These are phyloP conservation scores for Trachythela sp. DNA, from an alignment of 64 coral and sea anemone species.

Conservation along the genomic window DNA sequence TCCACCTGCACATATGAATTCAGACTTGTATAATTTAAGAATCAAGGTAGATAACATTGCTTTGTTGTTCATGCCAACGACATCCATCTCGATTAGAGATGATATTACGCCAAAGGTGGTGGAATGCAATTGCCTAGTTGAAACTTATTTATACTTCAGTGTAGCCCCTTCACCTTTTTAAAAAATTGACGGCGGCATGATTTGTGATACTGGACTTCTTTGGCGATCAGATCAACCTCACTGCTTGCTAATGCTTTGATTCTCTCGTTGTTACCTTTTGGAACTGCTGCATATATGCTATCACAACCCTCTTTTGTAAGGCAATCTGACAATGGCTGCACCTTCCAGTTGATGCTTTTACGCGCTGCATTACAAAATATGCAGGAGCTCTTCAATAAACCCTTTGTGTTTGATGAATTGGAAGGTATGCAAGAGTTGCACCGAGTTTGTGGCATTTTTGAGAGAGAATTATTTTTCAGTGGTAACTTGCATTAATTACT, in stretches of 20 bases:
- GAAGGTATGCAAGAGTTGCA: background rate
- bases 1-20: background rate
- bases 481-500: background rate
- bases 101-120: background rate
- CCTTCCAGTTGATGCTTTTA: background rate
- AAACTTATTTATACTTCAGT: background rate
- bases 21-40: background rate
- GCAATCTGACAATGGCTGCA: background rate
- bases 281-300: background rate
- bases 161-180: background rate
- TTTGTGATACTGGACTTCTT: slow-evolving; percentile 14
- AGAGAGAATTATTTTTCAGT: background rate
- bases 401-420: background rate
- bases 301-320: background rate
- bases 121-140: background rate
- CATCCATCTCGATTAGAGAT: background rate
- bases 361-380: too few species aligned
- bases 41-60: background rate
- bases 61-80: background rate
- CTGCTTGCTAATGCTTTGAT: background rate
- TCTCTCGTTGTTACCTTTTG: background rate
- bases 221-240: background rate
- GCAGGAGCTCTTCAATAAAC: slow-evolving; percentile 3
- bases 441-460: background rate
- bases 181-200: background rate